Evolutionary conservation across 2,888 invertebrate species (phyloP).

Genomic region (Nymphalis urticae): DNA sequence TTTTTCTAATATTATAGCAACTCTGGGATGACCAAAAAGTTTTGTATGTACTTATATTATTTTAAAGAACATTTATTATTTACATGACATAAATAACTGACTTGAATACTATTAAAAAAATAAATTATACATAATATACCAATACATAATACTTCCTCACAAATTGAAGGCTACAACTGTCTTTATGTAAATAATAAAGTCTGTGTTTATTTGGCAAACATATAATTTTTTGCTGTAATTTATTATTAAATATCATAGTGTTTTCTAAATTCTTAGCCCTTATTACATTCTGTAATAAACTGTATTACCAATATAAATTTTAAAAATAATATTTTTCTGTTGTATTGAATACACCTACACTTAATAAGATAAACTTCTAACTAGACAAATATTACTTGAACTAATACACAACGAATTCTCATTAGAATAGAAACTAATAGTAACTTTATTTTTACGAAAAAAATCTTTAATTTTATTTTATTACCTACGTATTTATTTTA

Average conservation of each 20-base stretch:
- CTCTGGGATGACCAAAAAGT: too few relatives aligned
- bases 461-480: too few relatives aligned
- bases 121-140: background rate
- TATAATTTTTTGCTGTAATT: background rate
- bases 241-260: background rate
- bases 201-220: background rate
- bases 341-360: background rate
- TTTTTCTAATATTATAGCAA: too few relatives aligned
- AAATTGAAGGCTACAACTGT: constrained; percentile 22
- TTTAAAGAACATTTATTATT: too few relatives aligned
- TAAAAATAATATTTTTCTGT: background rate
- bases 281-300: background rate
- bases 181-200: constrained; percentile 17
- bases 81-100: too few relatives aligned
- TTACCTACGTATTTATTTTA: too few relatives aligned
- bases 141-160: constrained; percentile 9
- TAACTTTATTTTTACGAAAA: background rate
- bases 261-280: background rate
- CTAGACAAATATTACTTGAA: background rate
- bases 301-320: background rate
- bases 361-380: background rate
- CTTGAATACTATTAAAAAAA: background rate
- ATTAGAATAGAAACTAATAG: background rate
- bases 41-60: too few relatives aligned
- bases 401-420: background rate